These are phyloP conservation scores for Dione vanillae DNA, from an alignment of 2,888 invertebrate genomes.

Conservation along the genomic window DNA sequence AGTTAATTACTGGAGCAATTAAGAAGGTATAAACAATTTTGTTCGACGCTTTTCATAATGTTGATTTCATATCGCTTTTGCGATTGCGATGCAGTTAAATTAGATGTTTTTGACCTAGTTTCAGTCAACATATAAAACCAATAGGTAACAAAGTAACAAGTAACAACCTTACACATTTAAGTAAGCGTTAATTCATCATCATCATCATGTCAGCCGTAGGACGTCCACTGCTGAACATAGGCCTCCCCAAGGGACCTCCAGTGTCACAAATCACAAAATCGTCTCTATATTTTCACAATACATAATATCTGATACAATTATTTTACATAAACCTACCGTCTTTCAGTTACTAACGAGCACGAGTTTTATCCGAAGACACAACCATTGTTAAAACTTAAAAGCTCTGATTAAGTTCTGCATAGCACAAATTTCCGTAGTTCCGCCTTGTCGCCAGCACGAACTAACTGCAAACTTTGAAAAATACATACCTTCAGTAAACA, in stretches of 20 bases:
- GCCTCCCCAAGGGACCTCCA: too few species aligned
- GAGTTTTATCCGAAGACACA: neutral
- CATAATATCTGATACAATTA: too few species aligned
- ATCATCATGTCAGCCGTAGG: too few species aligned
- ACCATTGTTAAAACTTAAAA: conserved; percentile 28
- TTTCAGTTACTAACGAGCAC: neutral
- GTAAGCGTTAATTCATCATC: too few species aligned
- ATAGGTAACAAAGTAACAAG: too few species aligned
- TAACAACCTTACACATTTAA: too few species aligned
- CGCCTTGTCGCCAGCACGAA: conserved; percentile 15
- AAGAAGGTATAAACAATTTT: conserved; percentile 36
- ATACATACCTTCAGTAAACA: conserved; percentile 14
- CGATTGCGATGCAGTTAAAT: neutral
- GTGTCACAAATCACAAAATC: too few species aligned
- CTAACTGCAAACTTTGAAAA: conserved; percentile 31
- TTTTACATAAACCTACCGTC: neutral
- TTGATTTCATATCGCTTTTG: conserved; percentile 21
- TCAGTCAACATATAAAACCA: too few species aligned
- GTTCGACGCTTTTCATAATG: conserved; percentile 27
- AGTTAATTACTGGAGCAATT: conserved; percentile 35
- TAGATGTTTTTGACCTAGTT: too few species aligned
- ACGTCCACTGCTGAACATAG: too few species aligned
- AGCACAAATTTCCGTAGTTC: conserved; percentile 25
- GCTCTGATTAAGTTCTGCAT: conserved; percentile 18
- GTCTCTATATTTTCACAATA: too few species aligned